Base-by-base conservation (phyloP, 2,797 vertebrate species). In the Bradypus variegatus region DNA sequence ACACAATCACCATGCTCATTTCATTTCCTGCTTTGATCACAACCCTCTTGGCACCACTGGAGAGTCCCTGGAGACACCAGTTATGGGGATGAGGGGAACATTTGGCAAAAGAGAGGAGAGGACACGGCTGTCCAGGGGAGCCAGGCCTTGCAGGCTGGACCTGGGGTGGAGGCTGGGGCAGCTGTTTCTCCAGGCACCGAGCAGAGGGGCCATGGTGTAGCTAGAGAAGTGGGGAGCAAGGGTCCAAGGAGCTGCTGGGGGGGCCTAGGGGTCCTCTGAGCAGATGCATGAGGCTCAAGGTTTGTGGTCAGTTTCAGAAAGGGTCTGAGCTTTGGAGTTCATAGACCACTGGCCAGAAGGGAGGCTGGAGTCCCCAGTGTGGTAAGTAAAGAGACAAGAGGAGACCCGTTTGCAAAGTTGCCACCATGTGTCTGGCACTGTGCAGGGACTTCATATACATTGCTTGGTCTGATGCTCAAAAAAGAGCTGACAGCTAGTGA, bases 361-460 rank as follows among this genome's bases (percentile, higher is more conserved):
- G 73, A 33, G 25, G 23, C 18, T 38, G 31, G 62, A 38, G 45
- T 10, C 45, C 64, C 19, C 36, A 27, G 38, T 29, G 31, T 19
- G 38, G 19, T 48, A 62, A 23, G 4, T 4, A 29, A 45, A 29
- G 75, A 41, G 78, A 29, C 53, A n/a, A 14, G 31, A 16, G 41
- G 53, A 67, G 1, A 3, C n/a, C 31, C 8, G 0, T 23, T 8
- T 29, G 50, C 31, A 12, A 3, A 2, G 41, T 6, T 10, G 18
- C 25, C 29, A 31, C 16, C 3, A 0, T 1, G 15, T 1, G 8
- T 11, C 11, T 41, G 41, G 62, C 5, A 1, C 73, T 18, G 10
- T 6, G 13, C 2, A 1, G 45, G 38, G 12, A 29, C 55, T 29
- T 45, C 18, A 2, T 21, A 1, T 0, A 5, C 4, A 16, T 1